Conservation (phyloP, 2,888 invertebrate species). For the Palloptera scutellata region DNA sequence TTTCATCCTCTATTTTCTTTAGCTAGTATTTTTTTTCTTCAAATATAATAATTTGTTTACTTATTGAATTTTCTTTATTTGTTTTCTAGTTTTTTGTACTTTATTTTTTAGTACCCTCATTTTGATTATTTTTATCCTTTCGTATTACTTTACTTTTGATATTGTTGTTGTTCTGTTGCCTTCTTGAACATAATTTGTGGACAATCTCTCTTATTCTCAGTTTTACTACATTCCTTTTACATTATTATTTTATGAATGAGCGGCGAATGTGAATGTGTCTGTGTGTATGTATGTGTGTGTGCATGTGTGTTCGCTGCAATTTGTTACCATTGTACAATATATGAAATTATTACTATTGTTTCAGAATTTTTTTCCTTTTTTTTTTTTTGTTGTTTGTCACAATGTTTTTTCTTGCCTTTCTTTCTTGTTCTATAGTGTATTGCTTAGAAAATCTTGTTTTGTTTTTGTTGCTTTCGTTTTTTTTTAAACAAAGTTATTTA, state of each 20-base stretch:
- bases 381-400: background rate
- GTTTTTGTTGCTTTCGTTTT: slow-evolving; percentile 17
- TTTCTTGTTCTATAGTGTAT: too few relatives aligned
- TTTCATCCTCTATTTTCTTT: background rate
- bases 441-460: too few relatives aligned
- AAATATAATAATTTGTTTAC: background rate
- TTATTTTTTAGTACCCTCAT: background rate
- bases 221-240: background rate
- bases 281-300: background rate
- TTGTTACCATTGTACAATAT: slow-evolving; percentile 21
- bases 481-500: slow-evolving; percentile 12
- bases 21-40: background rate
- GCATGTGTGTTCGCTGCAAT: slow-evolving; percentile 17
- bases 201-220: slow-evolving; percentile 17
- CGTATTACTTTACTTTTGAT: slow-evolving; percentile 20
- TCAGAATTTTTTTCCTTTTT: slow-evolving; percentile 22
- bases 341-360: slow-evolving; percentile 15
- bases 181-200: slow-evolving; percentile 14
- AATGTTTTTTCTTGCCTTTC: background rate
- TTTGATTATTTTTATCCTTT: background rate
- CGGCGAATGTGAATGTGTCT: slow-evolving; percentile 3
- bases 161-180: slow-evolving; percentile 20
- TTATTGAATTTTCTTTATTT: background rate
- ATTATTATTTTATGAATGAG: background rate
- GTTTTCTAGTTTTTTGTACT: background rate